Conservation (phyloP, 2,113 vertebrate species). For the Sceloporus tristichus region DNA sequence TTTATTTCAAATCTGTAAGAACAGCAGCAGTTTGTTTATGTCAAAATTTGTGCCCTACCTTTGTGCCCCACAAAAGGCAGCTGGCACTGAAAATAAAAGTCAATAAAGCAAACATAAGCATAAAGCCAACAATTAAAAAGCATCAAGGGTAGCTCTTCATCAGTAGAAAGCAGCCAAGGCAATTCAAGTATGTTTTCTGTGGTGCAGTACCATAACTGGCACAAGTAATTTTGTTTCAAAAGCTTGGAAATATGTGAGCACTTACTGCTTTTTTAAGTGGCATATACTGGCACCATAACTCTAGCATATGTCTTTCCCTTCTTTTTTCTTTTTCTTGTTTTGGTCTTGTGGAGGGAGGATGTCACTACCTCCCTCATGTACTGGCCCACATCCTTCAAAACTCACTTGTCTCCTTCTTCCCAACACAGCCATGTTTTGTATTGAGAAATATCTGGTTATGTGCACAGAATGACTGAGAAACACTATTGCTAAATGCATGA, state of each 20-base stretch:
- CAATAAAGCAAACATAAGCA: not conserved
- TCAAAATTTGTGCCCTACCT: not conserved
- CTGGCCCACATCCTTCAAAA: too few species aligned
- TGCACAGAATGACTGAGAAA: too few species aligned
- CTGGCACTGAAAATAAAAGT: slow-evolving; percentile 3
- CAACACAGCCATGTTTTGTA: too few species aligned
- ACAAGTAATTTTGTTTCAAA: not conserved
- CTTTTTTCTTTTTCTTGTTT: too few species aligned
- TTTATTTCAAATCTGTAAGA: slow-evolving; percentile 20
- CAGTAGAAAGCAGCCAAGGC: not conserved
- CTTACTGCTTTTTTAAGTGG: not conserved
- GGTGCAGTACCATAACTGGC: not conserved
- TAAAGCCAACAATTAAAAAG: not conserved
- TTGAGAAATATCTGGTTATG: too few species aligned
- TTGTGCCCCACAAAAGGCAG: not conserved
- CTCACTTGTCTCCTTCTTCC: too few species aligned
- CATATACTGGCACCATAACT: too few species aligned
- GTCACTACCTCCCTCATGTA: too few species aligned
- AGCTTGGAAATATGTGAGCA: not conserved
- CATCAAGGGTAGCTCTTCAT: not conserved
- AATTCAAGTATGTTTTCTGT: not conserved
- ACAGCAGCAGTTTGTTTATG: not conserved
- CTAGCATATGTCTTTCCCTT: too few species aligned
- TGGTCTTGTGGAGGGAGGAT: too few species aligned
- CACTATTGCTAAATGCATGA: too few species aligned